A percentile compares a stretch with the other conserved stretches of the same genome.
Conservation (phyloP, 2,113 vertebrate species). For the Anolis carolinensis region DNA sequence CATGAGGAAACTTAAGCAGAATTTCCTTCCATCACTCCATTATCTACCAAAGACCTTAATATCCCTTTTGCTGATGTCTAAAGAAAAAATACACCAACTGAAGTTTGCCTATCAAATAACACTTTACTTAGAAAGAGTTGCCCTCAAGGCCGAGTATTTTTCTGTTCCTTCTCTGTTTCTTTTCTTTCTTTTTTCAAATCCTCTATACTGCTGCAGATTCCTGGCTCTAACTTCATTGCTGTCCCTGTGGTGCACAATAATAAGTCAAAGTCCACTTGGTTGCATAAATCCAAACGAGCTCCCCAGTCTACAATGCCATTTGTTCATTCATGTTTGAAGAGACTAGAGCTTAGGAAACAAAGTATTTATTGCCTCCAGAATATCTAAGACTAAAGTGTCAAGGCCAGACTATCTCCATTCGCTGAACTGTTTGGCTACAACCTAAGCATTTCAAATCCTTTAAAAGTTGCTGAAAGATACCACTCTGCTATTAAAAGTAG, state of each 20-base stretch:
- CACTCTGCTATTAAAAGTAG: neutral
- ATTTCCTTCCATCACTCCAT: neutral
- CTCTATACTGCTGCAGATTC: neutral
- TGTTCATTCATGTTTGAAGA: slow-evolving; percentile 28
- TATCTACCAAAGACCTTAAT: neutral
- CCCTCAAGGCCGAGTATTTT: neutral
- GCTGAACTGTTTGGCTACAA: neutral
- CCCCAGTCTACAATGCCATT: neutral
- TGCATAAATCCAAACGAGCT: neutral
- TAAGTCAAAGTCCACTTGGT: neutral
- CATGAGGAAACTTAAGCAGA: neutral
- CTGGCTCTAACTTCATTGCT: neutral
- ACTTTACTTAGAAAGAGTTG: neutral
- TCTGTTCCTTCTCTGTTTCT: neutral
- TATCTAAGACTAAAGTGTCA: slow-evolving; percentile 35
- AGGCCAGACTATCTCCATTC: slow-evolving; percentile 13
- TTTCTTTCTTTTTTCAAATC: neutral
- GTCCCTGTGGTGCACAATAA: neutral
- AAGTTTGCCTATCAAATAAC: neutral
- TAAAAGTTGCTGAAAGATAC: neutral
- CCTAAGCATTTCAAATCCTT: neutral
- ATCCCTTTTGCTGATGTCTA: neutral
- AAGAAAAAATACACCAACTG: neutral
- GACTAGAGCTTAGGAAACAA: slow-evolving; percentile 34
- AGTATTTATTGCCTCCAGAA: slow-evolving; percentile 20